Evolutionary conservation across 2,888 invertebrate genomes (phyloP), one percentile per base, ranked within the genome.

Genomic region (Idaea biselata): DNA sequence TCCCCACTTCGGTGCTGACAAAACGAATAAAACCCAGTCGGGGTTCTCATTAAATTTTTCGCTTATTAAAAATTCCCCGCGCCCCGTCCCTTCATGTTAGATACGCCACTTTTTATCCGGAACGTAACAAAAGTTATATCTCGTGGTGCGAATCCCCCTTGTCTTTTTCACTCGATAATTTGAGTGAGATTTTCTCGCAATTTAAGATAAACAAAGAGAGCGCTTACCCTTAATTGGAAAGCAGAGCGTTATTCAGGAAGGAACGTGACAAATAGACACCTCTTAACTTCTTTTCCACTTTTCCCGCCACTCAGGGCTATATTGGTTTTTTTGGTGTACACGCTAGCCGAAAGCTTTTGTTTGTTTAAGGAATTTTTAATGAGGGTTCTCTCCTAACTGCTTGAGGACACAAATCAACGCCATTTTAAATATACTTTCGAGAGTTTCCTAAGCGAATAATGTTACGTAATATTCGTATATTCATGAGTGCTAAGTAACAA

Each of bases 171-270:
- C 89, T 84, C 90, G 91, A 92, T 91, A 91, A 92, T 92, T 92
- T 91, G 92, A 92, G 92, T 91, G 91, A 92, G 91, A 92, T 91
- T 92, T 90, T 88, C 92, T 92, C 91, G 91, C 92, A 91, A 91
- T 91, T 91, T 91, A 91, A 92, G 91, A 92, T 92, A 92, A 92
- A 92, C 92, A 92, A 92, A 91, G 91, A 88, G 91, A 88, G 86
- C 89, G 90, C 90, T 91, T 91, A 91, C 88, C 89, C 92, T 92
- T 92, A 92, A 92, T 92, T 92, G 92, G 91, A 91, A 91, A 91
- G 92, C 92, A 89, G 91, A 90, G 79, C 89, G 88, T 89, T 87
- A 88, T 88, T 91, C 91, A 87, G 89, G 89, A 91, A 88, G 87
- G 83, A 91, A 91, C 91, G 91, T 92, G 91, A 92, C 91, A 92